phyloP scores from a whole-genome alignment of 2,888 invertebrate species.

The Biston stratarius region DNA sequence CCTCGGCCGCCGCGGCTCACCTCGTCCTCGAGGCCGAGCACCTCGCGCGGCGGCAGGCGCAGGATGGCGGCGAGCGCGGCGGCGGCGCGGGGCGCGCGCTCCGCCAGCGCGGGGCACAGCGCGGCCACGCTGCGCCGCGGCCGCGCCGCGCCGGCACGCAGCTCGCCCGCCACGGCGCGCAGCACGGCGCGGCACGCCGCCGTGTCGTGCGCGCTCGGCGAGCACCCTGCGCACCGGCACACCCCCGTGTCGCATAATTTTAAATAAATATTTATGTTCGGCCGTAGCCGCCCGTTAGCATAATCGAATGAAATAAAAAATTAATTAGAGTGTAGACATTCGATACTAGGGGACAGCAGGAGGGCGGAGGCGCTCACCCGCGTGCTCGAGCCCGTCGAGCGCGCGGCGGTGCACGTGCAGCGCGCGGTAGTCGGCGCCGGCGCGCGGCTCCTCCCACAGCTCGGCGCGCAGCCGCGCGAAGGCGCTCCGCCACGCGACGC shows the following conservation, averaged over 20 bases:
- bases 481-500: constrained; percentile 47
- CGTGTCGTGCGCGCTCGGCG: constrained; percentile 18
- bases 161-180: constrained; percentile 9
- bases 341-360: not conserved
- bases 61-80: constrained; percentile 54
- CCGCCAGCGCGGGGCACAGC: constrained; percentile 61
- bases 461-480: constrained; percentile 55
- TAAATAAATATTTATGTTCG: too few relatives aligned
- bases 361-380: not conserved
- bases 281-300: too few relatives aligned
- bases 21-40: constrained; percentile 65
- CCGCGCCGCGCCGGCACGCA: constrained; percentile 7
- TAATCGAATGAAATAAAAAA: too few relatives aligned
- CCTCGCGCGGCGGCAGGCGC: constrained; percentile 46
- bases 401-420: constrained; percentile 54
- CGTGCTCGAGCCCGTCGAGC: constrained; percentile 33
- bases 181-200: not conserved
- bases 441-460: constrained; percentile 60
- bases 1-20: constrained; percentile 48
- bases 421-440: constrained; percentile 63
- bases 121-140: constrained; percentile 29
- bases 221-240: constrained; percentile 27
- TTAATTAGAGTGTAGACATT: too few relatives aligned
- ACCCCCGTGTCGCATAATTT: too few relatives aligned
- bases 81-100: constrained; percentile 24